A percentile compares a stretch with the other conserved stretches of the same genome.
phyloP scores from a whole-genome alignment of 2,797 vertebrate species.

The Pseudopleuronectes americanus region DNA sequence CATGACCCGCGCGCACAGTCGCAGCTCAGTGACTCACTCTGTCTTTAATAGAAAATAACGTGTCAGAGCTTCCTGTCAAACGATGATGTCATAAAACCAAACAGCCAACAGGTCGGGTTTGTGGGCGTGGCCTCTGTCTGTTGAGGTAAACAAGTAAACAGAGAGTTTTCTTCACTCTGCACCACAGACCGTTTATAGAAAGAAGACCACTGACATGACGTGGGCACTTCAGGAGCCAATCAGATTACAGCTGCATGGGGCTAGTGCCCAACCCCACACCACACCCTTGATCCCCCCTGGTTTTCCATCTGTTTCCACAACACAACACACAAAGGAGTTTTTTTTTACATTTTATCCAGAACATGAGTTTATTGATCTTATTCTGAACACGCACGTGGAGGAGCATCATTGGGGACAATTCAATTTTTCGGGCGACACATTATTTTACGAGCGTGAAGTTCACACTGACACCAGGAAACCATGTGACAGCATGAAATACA shows the following conservation, averaged over 20 bases:
- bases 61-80: slow-evolving; percentile 54
- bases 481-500: slow-evolving; percentile 44
- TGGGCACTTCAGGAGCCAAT: no score
- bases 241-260: no score
- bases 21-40: slow-evolving; percentile 71
- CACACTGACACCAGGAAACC: slow-evolving; percentile 51
- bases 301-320: not conserved
- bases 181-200: no score
- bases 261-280: no score
- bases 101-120: slow-evolving; percentile 44
- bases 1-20: slow-evolving; percentile 47
- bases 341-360: slow-evolving; percentile 34
- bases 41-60: slow-evolving; percentile 79
- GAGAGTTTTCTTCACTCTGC: no score
- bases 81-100: slow-evolving; percentile 78
- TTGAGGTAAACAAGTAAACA: no score
- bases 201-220: no score
- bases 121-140: not conserved
- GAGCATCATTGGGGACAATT: slow-evolving; percentile 38
- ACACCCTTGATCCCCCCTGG: no score
- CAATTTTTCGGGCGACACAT: slow-evolving; percentile 56
- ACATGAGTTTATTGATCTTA: slow-evolving; percentile 57
- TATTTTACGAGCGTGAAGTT: slow-evolving; percentile 54
- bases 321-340: not conserved
- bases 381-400: slow-evolving; percentile 47